Evolutionary conservation across 92 coral and sea anemone genomes (phyloP), one percentile per base, ranked within the genome.

Genomic region (Palythoa caribaeorum): DNA sequence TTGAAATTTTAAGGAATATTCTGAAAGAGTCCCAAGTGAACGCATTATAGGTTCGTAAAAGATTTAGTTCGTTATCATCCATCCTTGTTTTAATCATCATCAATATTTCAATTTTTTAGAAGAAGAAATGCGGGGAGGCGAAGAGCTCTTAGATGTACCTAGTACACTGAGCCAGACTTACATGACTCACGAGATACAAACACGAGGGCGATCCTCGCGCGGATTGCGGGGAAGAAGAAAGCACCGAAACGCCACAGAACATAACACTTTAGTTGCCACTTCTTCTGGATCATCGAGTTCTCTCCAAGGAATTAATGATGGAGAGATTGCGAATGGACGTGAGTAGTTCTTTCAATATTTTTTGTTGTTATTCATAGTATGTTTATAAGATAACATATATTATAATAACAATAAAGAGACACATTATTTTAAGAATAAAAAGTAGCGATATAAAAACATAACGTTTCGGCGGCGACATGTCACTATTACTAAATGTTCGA

Each of bases 201-300:
- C 62, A 2, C 73, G 76, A 2, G 86, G 35, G 6, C 76, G 76
- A 1, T 65, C 76, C 63, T 62, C 85, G 0, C 57, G 59, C 13
- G 75, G 86, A 48, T 21, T 48, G 37, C 57, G 76, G 9, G 76
- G 86, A 7, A 20, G 86, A 47, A 44, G 17, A 19, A 48, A 17
- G 3, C 59, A 80, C 17, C 80, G 63, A n/a, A 20, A 21, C 20
- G 38, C 54, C 6, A 36, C 71, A 78, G 71, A 59, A n/a, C 48
- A 52, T 6, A 36, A 48, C 38, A 60, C 10, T 48, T 39, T 53
- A 5, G 75, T 44, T 2, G 65, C 74, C 1, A 81, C 76, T 69
- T 81, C 59, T 2, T 81, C 86, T 1, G 80, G 84, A 1, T 80
- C 86, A 9, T 81, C 86, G 3, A 39, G 62, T 1, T 81, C 86